Evolutionary conservation across 2,797 vertebrate species (phyloP).

Genomic region (Gymnoscopelus microlampas): DNA sequence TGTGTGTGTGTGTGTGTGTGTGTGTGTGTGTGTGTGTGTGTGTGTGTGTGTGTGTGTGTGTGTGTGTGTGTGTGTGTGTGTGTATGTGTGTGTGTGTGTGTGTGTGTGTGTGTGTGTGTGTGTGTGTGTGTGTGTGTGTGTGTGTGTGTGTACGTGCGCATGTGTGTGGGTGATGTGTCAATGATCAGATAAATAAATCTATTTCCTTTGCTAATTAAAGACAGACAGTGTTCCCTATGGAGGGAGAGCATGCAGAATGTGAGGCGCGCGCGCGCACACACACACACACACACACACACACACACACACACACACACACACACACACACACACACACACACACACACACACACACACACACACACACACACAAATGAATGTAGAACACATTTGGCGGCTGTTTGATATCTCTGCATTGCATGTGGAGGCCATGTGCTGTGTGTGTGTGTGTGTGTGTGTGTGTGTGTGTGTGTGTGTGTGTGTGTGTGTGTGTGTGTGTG

Average conservation of each 20-base stretch:
- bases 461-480: slow-evolving; percentile 50
- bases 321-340: background rate
- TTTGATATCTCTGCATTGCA: slow-evolving; percentile 42
- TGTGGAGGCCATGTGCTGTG: background rate
- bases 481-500: slow-evolving; percentile 28
- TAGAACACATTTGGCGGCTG: slow-evolving; percentile 66
- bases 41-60: slow-evolving; percentile 14
- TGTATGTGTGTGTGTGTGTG: slow-evolving; percentile 9
- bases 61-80: slow-evolving; percentile 23
- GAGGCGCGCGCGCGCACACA: slow-evolving; percentile 40
- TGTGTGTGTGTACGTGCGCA: slow-evolving; percentile 13
- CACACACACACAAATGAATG: slow-evolving; percentile 33
- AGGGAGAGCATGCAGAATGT: slow-evolving; percentile 52
- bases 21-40: slow-evolving; percentile 19
- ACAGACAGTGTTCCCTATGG: slow-evolving; percentile 49
- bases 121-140: slow-evolving; percentile 19
- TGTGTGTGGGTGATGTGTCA: slow-evolving; percentile 25
- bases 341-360: background rate
- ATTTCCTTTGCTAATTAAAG: slow-evolving; percentile 77
- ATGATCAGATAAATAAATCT: slow-evolving; percentile 72
- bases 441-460: slow-evolving; percentile 27
- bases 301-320: slow-evolving; percentile 20
- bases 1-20: slow-evolving; percentile 11
- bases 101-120: slow-evolving; percentile 1
- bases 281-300: slow-evolving; percentile 17